Percentiles rank a stretch among this genome's conserved stretches.
These are phyloP conservation scores for Rhinophrynus dorsalis DNA, from an alignment of 2,797 vertebrate genomes.

Conservation along the genomic window DNA sequence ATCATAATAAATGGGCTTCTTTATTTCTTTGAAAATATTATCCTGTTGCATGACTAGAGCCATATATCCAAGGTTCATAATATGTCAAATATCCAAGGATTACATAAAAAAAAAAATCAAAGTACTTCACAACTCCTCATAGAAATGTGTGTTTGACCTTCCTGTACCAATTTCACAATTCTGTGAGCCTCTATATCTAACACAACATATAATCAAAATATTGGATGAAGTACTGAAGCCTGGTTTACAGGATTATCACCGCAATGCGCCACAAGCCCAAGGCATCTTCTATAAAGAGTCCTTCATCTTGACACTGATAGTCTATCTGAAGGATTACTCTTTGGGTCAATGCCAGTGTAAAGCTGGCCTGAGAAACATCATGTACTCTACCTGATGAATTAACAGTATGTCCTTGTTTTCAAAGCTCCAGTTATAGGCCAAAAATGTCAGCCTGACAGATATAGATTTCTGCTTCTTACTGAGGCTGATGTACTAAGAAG, in stretches of 20 bases:
- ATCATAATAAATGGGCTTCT: not conserved
- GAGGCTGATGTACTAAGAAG: no score
- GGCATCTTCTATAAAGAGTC: constrained; percentile 51
- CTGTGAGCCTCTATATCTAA: not conserved
- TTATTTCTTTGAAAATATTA: not conserved
- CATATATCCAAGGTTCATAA: not conserved
- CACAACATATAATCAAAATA: constrained; percentile 7
- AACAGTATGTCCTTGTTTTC: constrained; percentile 6
- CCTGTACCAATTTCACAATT: not conserved
- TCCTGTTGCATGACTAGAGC: not conserved
- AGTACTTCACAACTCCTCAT: not conserved
- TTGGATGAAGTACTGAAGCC: constrained; percentile 52
- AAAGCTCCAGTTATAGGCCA: no score
- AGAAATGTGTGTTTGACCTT: constrained; percentile 2
- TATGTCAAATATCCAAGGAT: not conserved
- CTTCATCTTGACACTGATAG: constrained; percentile 43
- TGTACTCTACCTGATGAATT: not conserved
- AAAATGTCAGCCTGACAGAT: no score
- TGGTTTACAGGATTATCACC: constrained; percentile 56
- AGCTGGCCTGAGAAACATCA: not conserved
- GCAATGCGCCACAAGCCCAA: constrained; percentile 4
- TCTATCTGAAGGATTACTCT: constrained; percentile 1
- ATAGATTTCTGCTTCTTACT: no score
- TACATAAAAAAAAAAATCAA: constrained; percentile 1
- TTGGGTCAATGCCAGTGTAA: constrained; percentile 31